phyloP scores from a whole-genome alignment of 1,140 invertebrate genomes.

The Aphelinus atriplicis region DNA sequence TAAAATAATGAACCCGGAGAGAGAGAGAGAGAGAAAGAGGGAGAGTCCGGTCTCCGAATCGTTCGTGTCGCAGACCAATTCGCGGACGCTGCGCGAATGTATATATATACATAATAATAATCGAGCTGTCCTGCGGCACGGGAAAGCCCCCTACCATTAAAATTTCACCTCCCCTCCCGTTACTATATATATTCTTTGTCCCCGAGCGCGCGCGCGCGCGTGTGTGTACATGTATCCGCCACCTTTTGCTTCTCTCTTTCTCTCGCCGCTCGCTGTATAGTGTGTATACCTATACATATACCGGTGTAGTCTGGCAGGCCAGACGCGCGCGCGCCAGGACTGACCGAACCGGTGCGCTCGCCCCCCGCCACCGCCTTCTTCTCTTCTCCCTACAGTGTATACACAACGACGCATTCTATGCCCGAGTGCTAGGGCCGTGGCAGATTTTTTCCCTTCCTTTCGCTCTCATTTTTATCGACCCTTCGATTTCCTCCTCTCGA shows the following conservation, averaged over 20 bases:
- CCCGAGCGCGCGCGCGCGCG: conserved; percentile 5
- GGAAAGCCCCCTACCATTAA: not conserved
- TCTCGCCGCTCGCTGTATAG: not conserved
- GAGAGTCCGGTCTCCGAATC: not conserved
- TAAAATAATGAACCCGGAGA: too few relatives aligned
- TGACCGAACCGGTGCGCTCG: conserved; percentile 29
- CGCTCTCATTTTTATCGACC: too few relatives aligned
- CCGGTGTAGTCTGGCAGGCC: conserved; percentile 19
- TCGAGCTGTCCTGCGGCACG: too few relatives aligned
- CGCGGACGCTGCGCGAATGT: too few relatives aligned
- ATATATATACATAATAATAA: too few relatives aligned
- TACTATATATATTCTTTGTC: conserved; percentile 39
- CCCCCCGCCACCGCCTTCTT: too few relatives aligned
- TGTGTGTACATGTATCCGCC: conserved; percentile 7
- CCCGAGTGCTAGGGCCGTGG: too few relatives aligned
- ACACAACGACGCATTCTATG: too few relatives aligned
- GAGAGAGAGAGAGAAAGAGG: not conserved
- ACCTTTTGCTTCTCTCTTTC: conserved; percentile 5
- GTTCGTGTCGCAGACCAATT: not conserved
- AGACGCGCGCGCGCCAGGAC: conserved; percentile 22
- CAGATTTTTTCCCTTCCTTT: too few relatives aligned
- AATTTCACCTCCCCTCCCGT: not conserved
- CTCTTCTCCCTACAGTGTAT: too few relatives aligned
- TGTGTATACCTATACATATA: too few relatives aligned
- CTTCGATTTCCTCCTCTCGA: too few relatives aligned